phyloP scores from a whole-genome alignment of 2,113 vertebrate species.

The Coreoperca whiteheadi region DNA sequence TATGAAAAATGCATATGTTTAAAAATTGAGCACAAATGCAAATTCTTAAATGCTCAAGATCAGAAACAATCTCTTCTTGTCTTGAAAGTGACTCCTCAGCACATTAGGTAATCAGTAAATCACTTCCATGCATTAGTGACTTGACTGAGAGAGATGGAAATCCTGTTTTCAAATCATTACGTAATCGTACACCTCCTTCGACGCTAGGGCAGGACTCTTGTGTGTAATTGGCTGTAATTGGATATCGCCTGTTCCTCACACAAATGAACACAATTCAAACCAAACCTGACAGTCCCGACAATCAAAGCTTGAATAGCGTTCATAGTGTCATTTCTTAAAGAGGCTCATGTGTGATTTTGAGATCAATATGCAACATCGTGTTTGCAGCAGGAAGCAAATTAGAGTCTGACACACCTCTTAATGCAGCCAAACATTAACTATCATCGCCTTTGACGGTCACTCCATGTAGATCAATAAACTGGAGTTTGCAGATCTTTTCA shows the following conservation, averaged over 20 bases:
- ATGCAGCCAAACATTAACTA: slow-evolving; percentile 11
- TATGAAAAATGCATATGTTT: neutral
- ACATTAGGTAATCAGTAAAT: slow-evolving; percentile 32
- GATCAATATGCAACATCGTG: neutral
- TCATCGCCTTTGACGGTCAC: neutral
- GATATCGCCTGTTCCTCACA: neutral
- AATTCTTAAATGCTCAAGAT: neutral
- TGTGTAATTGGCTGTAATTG: neutral
- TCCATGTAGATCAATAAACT: neutral
- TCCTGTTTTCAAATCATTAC: slow-evolving; percentile 29
- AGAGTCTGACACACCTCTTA: neutral
- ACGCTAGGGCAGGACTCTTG: neutral
- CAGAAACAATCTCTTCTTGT: slow-evolving; percentile 7
- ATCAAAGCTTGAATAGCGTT: neutral
- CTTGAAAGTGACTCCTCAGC: slow-evolving; percentile 32
- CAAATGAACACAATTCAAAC: neutral
- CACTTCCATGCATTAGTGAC: slow-evolving; percentile 48
- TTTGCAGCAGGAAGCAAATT: neutral
- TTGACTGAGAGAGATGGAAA: slow-evolving; percentile 23
- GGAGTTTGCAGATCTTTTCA: neutral
- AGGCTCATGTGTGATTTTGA: neutral
- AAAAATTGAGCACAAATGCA: neutral
- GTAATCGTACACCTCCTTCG: slow-evolving; percentile 13
- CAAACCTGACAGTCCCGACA: neutral
- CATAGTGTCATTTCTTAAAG: neutral